These are phyloP conservation scores for Lates japonicus DNA, from an alignment of 2,797 vertebrate genomes.

Conservation along the genomic window DNA sequence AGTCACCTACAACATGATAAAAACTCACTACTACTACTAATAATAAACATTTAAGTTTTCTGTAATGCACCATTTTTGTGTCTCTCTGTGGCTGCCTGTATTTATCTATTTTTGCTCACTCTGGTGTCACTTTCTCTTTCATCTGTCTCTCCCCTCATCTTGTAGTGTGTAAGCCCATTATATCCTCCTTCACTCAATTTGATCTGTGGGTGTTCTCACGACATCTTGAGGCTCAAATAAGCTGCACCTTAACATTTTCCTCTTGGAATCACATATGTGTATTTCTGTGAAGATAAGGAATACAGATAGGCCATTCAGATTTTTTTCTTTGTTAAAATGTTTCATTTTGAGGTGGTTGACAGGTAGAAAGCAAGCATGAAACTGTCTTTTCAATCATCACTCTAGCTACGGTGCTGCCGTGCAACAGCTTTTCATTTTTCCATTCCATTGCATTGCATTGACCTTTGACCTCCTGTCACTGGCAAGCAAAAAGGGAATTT, in stretches of 20 bases:
- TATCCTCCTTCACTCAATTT: slow-evolving; percentile 22
- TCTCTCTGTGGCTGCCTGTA: neutral
- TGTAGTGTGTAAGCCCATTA: slow-evolving; percentile 17
- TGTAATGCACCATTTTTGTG: neutral
- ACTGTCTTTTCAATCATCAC: neutral
- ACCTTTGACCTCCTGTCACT: slow-evolving; percentile 1
- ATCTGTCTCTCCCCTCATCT: slow-evolving; percentile 26
- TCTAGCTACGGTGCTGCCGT: neutral
- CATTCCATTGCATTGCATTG: neutral
- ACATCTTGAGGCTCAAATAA: slow-evolving; percentile 5
- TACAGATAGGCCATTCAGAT: neutral
- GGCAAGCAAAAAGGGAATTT: neutral
- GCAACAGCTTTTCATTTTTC: neutral
- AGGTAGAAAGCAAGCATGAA: neutral
- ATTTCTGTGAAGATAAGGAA: neutral
- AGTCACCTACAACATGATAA: neutral
- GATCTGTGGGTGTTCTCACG: slow-evolving; percentile 49
- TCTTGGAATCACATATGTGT: neutral
- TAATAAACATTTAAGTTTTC: neutral
- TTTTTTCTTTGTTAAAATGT: neutral
- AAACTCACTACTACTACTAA: neutral
- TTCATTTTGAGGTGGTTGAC: neutral
- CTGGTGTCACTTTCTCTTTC: neutral
- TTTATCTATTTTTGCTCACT: slow-evolving; percentile 1
- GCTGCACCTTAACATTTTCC: neutral